Evolutionary conservation across 2,113 vertebrate species (phyloP).

Genomic region (Leptocoma aspasia): DNA sequence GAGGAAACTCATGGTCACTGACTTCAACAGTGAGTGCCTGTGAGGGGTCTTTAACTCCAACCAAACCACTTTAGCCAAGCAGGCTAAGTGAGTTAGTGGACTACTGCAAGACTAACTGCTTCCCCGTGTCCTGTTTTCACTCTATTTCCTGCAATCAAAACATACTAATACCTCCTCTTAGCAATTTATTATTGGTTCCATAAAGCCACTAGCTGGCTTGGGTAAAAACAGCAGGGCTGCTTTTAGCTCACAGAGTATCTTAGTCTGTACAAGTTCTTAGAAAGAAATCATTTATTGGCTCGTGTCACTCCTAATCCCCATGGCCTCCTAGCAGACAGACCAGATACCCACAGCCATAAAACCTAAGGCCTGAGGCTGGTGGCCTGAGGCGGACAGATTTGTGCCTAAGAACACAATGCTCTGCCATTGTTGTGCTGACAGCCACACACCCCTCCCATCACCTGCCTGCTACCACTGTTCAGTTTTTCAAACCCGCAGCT

Average conservation of each 20-base stretch:
- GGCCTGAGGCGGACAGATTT: neutral
- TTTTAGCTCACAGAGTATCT: neutral
- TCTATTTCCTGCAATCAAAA: neutral
- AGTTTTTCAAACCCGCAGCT: neutral
- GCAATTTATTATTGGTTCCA: neutral
- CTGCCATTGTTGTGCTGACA: neutral
- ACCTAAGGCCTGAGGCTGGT: neutral
- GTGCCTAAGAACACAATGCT: neutral
- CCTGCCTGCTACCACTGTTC: neutral
- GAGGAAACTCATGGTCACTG: neutral
- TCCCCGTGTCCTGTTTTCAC: neutral
- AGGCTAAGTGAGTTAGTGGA: neutral
- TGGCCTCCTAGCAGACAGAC: neutral
- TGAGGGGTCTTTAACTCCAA: neutral
- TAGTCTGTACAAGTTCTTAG: neutral
- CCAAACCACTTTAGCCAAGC: neutral
- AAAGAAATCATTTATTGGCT: neutral
- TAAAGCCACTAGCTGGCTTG: neutral
- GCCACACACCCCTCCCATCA: neutral
- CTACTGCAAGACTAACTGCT: neutral
- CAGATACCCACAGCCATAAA: constrained; percentile 10
- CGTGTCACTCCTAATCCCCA: neutral
- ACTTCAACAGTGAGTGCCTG: neutral
- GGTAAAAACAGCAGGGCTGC: neutral
- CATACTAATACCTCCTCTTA: neutral